These are phyloP conservation scores for Eupithecia vulgata DNA, from an alignment of 2,888 invertebrate species.

Conservation along the genomic window DNA sequence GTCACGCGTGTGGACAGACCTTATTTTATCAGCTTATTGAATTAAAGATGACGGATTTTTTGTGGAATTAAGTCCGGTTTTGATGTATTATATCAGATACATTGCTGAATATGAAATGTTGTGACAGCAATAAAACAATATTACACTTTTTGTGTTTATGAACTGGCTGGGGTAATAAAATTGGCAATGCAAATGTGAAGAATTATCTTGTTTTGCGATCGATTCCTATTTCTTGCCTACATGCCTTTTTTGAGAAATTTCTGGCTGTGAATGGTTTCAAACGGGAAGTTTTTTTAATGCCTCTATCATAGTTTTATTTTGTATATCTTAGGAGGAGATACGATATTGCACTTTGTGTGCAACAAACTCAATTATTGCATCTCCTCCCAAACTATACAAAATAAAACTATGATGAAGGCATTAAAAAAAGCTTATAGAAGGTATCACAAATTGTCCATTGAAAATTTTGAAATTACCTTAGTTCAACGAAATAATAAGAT, in stretches of 20 bases:
- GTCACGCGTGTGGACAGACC: conserved; percentile 15
- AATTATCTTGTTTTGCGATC: not conserved
- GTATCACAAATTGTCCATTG: too few species aligned
- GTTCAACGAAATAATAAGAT: too few species aligned
- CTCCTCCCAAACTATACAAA: too few species aligned
- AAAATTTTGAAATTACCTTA: too few species aligned
- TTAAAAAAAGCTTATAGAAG: too few species aligned
- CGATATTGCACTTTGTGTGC: too few species aligned
- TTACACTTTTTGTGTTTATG: conserved; percentile 33
- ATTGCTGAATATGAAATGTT: conserved; percentile 26
- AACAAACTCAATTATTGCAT: too few species aligned
- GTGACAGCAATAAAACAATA: conserved; percentile 31
- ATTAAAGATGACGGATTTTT: conserved; percentile 34
- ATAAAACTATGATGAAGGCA: too few species aligned
- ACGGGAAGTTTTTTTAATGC: too few species aligned
- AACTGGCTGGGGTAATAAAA: conserved; percentile 14
- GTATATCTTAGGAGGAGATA: too few species aligned
- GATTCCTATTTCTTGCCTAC: not conserved
- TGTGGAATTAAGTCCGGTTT: conserved; percentile 28
- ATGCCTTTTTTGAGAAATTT: not conserved
- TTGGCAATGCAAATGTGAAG: conserved; percentile 3
- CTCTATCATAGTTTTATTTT: too few species aligned
- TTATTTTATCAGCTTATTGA: conserved; percentile 34
- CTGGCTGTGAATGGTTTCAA: not conserved
- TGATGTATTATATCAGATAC: conserved; percentile 21